These are phyloP conservation scores for Xylota sylvarum DNA, from an alignment of 2,888 invertebrate species.

Conservation along the genomic window DNA sequence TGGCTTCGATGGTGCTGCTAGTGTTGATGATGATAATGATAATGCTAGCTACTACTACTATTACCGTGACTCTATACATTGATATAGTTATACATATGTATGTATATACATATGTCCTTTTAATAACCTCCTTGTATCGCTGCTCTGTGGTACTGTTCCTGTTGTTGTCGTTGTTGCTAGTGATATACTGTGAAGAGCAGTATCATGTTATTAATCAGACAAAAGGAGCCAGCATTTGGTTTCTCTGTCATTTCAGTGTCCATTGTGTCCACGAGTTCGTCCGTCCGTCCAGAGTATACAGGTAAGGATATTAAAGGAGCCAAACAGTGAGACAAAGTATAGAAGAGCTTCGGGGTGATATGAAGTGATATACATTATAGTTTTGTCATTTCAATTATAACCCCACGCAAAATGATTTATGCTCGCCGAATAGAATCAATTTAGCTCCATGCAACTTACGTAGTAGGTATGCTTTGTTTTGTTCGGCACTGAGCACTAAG, in stretches of 20 bases:
- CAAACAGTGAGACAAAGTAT: neutral
- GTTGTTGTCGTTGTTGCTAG: conserved; percentile 18
- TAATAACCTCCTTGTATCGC: conserved; percentile 49
- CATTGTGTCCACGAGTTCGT: conserved; percentile 40
- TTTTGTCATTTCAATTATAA: conserved; percentile 76
- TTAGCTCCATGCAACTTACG: conserved; percentile 55
- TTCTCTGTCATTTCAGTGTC: conserved; percentile 50
- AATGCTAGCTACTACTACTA: conserved; percentile 31
- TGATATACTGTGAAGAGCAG: conserved; percentile 57
- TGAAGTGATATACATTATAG: conserved; percentile 70
- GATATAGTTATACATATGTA: no score
- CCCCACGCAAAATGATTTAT: conserved; percentile 73
- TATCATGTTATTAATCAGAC: conserved; percentile 74
- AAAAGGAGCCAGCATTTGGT: conserved; percentile 73
- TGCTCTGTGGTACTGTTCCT: conserved; percentile 5
- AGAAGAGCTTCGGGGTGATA: conserved; percentile 27
- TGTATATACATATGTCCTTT: conserved; percentile 30
- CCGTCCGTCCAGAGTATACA: conserved; percentile 11
- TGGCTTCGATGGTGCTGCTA: conserved; percentile 31
- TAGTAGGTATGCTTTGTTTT: conserved; percentile 63
- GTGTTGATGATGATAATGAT: conserved; percentile 64
- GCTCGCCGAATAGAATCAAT: conserved; percentile 73
- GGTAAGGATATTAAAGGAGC: conserved; percentile 47
- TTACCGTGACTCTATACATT: conserved; percentile 11
- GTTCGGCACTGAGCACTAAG: neutral